Conservation (phyloP, 2,113 vertebrate genomes). For the Microtus ochrogaster region DNA sequence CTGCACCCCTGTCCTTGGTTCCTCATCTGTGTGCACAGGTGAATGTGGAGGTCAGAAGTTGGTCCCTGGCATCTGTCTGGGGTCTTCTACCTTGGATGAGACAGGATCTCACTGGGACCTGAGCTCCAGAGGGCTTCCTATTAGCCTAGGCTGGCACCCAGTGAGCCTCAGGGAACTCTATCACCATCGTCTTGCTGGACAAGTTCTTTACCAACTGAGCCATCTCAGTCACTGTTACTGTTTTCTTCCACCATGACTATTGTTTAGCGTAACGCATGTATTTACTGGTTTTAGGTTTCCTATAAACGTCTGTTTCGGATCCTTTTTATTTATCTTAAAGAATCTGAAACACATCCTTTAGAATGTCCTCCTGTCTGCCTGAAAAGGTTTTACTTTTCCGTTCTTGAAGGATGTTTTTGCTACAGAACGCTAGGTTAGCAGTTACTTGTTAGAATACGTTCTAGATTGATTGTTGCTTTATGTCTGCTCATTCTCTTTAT, state of each 20-base stretch:
- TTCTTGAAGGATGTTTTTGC: neutral
- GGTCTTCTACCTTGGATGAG: neutral
- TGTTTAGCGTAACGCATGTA: neutral
- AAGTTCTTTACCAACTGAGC: neutral
- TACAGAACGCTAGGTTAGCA: neutral
- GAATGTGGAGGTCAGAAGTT: neutral
- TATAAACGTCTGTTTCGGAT: neutral
- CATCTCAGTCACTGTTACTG: neutral
- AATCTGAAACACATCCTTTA: neutral
- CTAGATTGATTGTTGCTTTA: conserved; percentile 12
- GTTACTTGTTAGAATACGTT: neutral
- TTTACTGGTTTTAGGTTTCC: neutral
- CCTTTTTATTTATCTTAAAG: neutral
- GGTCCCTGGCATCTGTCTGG: neutral
- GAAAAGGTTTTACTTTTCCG: neutral
- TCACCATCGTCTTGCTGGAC: neutral
- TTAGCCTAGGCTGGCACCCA: neutral
- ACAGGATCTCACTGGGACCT: neutral
- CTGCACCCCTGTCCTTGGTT: neutral
- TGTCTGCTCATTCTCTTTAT: neutral
- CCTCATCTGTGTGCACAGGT: neutral
- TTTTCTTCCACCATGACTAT: neutral
- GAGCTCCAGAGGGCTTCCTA: neutral
- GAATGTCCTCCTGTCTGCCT: no score
- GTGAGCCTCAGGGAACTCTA: neutral